Percentiles rank a stretch among this genome's conserved stretches.
Conservation (phyloP, 2,888 invertebrate species). For the Synanthedon myopaeformis region DNA sequence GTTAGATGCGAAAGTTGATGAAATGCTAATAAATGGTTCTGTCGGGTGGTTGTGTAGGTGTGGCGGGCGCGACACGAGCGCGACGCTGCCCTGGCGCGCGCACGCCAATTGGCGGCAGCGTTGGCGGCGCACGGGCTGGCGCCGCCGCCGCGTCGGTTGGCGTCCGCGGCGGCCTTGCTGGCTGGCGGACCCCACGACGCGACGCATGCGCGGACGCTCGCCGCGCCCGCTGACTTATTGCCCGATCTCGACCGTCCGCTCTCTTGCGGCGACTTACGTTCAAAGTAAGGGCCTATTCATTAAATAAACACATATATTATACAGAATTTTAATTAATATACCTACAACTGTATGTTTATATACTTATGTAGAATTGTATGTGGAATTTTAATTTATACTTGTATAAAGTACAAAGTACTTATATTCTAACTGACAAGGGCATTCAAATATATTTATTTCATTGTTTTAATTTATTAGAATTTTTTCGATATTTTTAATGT, state of each 20-base stretch:
- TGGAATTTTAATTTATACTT: neutral
- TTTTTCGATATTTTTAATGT: no score
- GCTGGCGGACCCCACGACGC: constrained; percentile 68
- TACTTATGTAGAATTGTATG: no score
- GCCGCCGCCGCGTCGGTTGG: constrained; percentile 76
- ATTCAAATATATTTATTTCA: no score
- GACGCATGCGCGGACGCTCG: constrained; percentile 59
- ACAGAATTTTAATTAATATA: no score
- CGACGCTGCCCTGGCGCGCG: constrained; percentile 86
- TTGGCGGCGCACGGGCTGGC: constrained; percentile 86
- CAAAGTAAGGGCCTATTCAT: constrained; percentile 26
- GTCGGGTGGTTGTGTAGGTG: constrained; percentile 40
- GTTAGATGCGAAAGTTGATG: no score
- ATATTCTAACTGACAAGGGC: no score
- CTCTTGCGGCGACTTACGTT: constrained; percentile 58
- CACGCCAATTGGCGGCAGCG: constrained; percentile 87
- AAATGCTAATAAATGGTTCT: neutral
- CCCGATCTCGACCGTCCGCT: constrained; percentile 63
- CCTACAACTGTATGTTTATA: no score
- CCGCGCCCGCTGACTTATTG: constrained; percentile 49
- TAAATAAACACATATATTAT: no score
- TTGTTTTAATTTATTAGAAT: no score
- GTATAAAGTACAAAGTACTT: neutral
- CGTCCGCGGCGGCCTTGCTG: constrained; percentile 73
- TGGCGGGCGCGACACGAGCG: constrained; percentile 94